Evolutionary conservation across 2,113 vertebrate species (phyloP).

Genomic region (Aegithalos caudatus): DNA sequence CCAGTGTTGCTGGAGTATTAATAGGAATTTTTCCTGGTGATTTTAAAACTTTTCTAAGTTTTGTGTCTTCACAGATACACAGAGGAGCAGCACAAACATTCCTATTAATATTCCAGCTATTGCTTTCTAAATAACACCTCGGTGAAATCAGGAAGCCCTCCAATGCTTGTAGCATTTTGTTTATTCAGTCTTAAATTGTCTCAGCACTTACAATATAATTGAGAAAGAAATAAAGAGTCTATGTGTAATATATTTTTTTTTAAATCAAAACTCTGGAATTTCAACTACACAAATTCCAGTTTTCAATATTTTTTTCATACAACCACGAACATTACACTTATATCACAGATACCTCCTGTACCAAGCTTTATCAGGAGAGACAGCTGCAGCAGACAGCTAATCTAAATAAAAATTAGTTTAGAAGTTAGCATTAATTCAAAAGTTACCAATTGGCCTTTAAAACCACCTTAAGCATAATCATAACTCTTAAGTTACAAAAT

Average conservation of each 20-base stretch:
- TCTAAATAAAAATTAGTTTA: neutral
- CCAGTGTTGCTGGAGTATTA: neutral
- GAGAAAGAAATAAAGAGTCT: neutral
- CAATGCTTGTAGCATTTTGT: neutral
- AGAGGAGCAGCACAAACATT: neutral
- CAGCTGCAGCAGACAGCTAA: neutral
- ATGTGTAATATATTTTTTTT: neutral
- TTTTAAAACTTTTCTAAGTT: neutral
- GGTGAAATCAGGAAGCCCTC: neutral
- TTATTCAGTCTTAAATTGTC: neutral
- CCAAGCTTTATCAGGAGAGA: neutral
- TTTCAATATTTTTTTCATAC: neutral
- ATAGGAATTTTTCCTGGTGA: neutral
- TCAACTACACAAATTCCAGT: neutral
- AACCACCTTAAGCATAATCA: neutral
- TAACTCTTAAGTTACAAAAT: neutral
- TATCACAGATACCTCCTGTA: neutral
- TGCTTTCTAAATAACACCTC: neutral
- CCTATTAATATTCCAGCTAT: neutral
- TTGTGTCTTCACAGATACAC: neutral
- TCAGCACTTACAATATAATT: neutral
- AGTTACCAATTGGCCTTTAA: neutral
- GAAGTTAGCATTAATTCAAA: constrained; percentile 1
- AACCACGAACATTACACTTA: neutral
- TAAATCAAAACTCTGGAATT: neutral